phyloP scores from a whole-genome alignment of 2,888 invertebrate genomes.

The Drosophila testacea region DNA sequence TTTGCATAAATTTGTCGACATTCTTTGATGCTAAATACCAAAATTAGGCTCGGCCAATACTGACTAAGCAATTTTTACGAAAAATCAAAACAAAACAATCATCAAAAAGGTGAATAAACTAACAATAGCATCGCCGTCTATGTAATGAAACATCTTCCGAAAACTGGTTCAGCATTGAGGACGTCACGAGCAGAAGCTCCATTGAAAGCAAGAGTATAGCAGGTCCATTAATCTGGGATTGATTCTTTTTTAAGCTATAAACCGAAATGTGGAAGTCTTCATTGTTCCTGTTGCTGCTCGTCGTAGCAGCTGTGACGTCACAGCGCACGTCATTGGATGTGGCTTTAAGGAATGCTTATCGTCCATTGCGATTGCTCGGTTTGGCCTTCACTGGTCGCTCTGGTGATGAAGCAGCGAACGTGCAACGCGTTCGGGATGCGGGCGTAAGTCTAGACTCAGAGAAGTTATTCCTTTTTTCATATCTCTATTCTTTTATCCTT shows the following conservation, averaged over 20 bases:
- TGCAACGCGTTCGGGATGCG: constrained; percentile 65
- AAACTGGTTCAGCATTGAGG: constrained; percentile 79
- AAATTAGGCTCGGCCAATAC: constrained; percentile 39
- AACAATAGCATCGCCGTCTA: constrained; percentile 36
- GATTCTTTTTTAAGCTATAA: constrained; percentile 25
- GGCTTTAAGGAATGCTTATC: constrained; percentile 59
- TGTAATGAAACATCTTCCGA: constrained; percentile 55
- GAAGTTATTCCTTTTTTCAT: background rate
- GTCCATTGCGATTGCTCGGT: constrained; percentile 72
- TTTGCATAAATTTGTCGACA: constrained; percentile 32
- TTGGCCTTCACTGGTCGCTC: constrained; percentile 79
- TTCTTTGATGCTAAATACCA: constrained; percentile 49
- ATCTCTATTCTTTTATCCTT: background rate
- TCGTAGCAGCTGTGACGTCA: constrained; percentile 48
- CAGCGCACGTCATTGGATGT: constrained; percentile 81
- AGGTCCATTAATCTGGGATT: constrained; percentile 16
- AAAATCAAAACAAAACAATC: constrained; percentile 61
- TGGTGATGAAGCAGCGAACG: constrained; percentile 75
- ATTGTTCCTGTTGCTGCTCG: constrained; percentile 44
- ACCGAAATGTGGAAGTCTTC: constrained; percentile 41
- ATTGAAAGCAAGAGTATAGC: constrained; percentile 56
- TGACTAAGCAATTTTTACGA: constrained; percentile 41
- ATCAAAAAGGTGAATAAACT: constrained; percentile 72
- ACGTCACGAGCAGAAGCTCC: constrained; percentile 54
- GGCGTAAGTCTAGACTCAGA: constrained; percentile 66